These are phyloP conservation scores for Aurelia aurita DNA, from an alignment of 30 jellyfish, hydroid and myxozoan genomes.

Conservation along the genomic window DNA sequence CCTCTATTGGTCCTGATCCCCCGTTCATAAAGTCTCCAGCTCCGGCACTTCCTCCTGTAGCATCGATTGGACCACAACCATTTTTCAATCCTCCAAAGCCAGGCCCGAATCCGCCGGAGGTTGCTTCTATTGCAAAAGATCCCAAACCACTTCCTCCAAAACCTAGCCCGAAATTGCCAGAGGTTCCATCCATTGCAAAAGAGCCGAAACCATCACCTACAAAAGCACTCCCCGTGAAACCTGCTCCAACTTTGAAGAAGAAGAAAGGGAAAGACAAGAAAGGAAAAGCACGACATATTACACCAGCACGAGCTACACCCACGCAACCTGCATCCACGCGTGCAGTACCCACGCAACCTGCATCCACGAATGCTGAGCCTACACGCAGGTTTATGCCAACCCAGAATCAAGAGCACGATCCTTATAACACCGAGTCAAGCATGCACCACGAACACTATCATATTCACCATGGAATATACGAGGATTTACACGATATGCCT, in stretches of 20 bases:
- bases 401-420: background rate
- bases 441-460: slow-evolving; percentile 25
- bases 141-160: slow-evolving; percentile 49
- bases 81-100: slow-evolving; percentile 36
- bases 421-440: slow-evolving; percentile 45
- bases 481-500: slow-evolving; percentile 17
- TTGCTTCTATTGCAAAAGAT: slow-evolving; percentile 61
- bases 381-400: slow-evolving; percentile 7
- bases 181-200: slow-evolving; percentile 51
- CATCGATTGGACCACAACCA: slow-evolving; percentile 73
- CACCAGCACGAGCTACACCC: slow-evolving; percentile 42
- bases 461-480: slow-evolving; percentile 17
- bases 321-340: background rate
- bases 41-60: slow-evolving; percentile 53
- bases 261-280: slow-evolving; percentile 20
- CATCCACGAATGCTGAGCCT: slow-evolving; percentile 8
- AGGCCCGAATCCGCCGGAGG: slow-evolving; percentile 17
- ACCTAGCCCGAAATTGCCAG: slow-evolving; percentile 23
- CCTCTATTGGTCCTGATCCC: slow-evolving; percentile 74
- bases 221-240: slow-evolving; percentile 44
- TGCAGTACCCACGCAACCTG: too few species aligned
- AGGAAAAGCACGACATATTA: slow-evolving; percentile 68
- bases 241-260: slow-evolving; percentile 23
- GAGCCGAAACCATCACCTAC: slow-evolving; percentile 56
- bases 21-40: slow-evolving; percentile 1